A percentile compares a stretch with the other conserved stretches of the same genome.
Conservation (phyloP, 2,113 vertebrate species). For the Dasypus novemcinctus region DNA sequence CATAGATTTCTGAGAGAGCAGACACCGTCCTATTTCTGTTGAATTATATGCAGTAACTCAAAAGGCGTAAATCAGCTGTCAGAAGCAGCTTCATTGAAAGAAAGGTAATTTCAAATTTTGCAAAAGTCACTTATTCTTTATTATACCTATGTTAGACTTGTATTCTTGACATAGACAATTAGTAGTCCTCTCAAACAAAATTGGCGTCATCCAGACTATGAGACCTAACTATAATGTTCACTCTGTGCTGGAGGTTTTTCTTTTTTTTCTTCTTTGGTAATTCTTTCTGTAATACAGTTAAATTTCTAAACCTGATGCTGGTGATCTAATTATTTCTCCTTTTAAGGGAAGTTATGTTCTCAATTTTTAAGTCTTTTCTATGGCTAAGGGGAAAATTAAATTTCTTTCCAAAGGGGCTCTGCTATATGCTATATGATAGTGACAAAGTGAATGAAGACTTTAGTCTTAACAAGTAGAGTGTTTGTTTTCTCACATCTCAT, state of each 20-base stretch:
- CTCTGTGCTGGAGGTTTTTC: neutral
- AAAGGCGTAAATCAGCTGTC: neutral
- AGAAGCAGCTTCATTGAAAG: constrained; percentile 17
- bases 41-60: neutral
- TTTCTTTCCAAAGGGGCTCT: neutral
- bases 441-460: neutral
- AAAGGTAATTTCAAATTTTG: constrained; percentile 46
- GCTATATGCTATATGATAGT: neutral
- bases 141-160: neutral
- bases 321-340: neutral
- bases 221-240: neutral
- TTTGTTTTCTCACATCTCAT: neutral
- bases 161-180: neutral
- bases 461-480: neutral
- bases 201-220: neutral
- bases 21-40: neutral
- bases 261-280: neutral
- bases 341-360: neutral
- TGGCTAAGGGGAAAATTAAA: neutral
- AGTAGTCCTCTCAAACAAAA: neutral
- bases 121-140: neutral
- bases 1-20: constrained; percentile 21
- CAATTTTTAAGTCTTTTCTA: neutral
- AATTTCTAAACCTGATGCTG: neutral
- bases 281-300: neutral